Conservation (phyloP, 2,888 invertebrate genomes). For the Drosophila mimetica region DNA sequence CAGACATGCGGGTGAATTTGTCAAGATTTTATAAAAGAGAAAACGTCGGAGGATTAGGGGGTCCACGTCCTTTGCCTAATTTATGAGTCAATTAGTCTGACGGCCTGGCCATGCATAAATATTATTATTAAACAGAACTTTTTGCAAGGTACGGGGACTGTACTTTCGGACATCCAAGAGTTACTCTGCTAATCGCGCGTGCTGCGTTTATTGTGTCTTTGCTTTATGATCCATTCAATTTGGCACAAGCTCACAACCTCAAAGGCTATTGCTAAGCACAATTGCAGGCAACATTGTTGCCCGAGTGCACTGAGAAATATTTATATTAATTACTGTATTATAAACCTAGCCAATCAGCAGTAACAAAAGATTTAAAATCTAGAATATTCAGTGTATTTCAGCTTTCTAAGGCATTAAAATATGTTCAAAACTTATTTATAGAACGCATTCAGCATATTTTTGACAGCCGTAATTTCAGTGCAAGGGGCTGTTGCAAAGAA, state of each 20-base stretch:
- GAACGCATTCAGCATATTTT: not conserved
- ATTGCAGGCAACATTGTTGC: slow-evolving; percentile 63
- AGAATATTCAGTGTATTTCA: not conserved
- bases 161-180: slow-evolving; percentile 28
- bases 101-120: slow-evolving; percentile 54
- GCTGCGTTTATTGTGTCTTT: slow-evolving; percentile 72
- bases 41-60: not conserved
- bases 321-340: not conserved
- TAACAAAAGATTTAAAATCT: no score
- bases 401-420: not conserved
- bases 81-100: slow-evolving; percentile 73
- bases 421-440: not conserved
- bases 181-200: slow-evolving; percentile 54
- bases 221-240: slow-evolving; percentile 74
- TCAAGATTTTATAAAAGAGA: slow-evolving; percentile 53
- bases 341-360: no score
- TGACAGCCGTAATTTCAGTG: slow-evolving; percentile 10
- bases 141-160: slow-evolving; percentile 23
- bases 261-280: slow-evolving; percentile 2
- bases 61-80: slow-evolving; percentile 53
- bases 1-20: slow-evolving; percentile 73
- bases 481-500: slow-evolving; percentile 34
- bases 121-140: slow-evolving; percentile 44
- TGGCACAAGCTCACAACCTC: slow-evolving; percentile 57
- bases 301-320: slow-evolving; percentile 14